phyloP scores from a whole-genome alignment of 2,888 invertebrate genomes.

The Catocala fraxini region DNA sequence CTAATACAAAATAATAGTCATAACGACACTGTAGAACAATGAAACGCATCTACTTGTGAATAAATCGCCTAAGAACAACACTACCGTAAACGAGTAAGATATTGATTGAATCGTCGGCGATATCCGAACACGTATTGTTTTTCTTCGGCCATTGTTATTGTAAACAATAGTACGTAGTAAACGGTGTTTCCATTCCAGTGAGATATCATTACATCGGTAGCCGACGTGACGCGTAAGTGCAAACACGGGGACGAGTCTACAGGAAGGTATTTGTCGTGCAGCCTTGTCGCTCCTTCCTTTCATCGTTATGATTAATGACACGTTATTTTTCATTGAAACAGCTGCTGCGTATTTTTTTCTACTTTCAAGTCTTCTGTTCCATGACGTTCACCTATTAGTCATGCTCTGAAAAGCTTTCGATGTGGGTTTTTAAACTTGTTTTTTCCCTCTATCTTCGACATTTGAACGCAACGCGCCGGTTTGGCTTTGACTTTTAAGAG shows the following conservation, averaged over 20 bases:
- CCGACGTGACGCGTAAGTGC: constrained; percentile 62
- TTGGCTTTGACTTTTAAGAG: constrained; percentile 55
- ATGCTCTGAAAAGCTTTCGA: constrained; percentile 74
- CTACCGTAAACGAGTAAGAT: constrained; percentile 41
- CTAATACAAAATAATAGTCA: constrained; percentile 31
- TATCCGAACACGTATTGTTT: constrained; percentile 62
- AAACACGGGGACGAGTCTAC: constrained; percentile 62
- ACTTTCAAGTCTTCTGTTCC: constrained; percentile 79
- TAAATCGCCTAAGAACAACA: constrained; percentile 24
- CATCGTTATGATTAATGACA: constrained; percentile 83
- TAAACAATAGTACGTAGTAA: constrained; percentile 64
- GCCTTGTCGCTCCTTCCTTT: constrained; percentile 79
- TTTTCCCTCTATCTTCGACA: constrained; percentile 59
- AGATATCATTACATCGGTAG: constrained; percentile 58
- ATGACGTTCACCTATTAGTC: constrained; percentile 81
- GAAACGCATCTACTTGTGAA: constrained; percentile 9
- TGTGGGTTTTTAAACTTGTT: constrained; percentile 71
- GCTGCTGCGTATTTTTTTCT: constrained; percentile 82
- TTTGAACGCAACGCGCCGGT: constrained; percentile 54
- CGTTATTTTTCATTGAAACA: constrained; percentile 85
- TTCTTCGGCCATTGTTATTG: constrained; percentile 58
- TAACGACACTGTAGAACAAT: constrained; percentile 9
- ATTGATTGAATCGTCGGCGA: constrained; percentile 59
- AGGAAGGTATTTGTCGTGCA: constrained; percentile 81
- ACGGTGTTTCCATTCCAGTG: constrained; percentile 58